phyloP scores from a whole-genome alignment of 2,113 vertebrate genomes.

The Pollimyrus isidori region DNA sequence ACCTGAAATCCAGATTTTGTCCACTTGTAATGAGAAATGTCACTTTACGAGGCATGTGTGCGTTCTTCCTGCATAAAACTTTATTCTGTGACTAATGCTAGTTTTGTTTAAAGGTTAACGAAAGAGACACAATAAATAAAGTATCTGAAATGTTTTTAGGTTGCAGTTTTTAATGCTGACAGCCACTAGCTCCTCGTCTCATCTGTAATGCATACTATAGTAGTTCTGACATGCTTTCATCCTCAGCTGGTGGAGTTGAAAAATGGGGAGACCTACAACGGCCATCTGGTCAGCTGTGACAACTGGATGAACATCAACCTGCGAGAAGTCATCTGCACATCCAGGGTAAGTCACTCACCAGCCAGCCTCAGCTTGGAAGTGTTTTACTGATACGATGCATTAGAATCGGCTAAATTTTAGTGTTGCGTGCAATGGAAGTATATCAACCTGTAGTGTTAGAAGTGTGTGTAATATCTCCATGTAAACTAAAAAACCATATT shows the following conservation, averaged over 20 bases:
- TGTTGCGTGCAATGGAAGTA: neutral
- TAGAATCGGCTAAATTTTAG: neutral
- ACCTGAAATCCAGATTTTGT: neutral
- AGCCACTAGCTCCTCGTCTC: neutral
- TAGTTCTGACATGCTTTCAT: neutral
- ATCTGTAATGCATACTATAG: neutral
- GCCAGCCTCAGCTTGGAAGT: neutral
- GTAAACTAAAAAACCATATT: neutral
- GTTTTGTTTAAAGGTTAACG: neutral
- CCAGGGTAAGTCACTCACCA: conserved; percentile 62
- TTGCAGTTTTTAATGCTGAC: neutral
- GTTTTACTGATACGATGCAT: neutral
- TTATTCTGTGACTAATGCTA: neutral
- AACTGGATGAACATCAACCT: conserved; percentile 99
- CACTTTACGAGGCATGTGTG: neutral
- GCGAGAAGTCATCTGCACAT: conserved; percentile 94
- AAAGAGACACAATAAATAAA: neutral
- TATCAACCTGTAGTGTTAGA: neutral
- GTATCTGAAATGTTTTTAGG: neutral
- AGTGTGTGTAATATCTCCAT: neutral
- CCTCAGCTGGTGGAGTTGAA: conserved; percentile 89
- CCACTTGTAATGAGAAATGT: neutral
- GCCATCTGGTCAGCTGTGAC: conserved; percentile 95
- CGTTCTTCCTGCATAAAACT: neutral
- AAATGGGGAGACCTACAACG: conserved; percentile 94